Evolutionary conservation across 2,113 vertebrate genomes (phyloP).

Genomic region (Dicrurus megarhynchus): DNA sequence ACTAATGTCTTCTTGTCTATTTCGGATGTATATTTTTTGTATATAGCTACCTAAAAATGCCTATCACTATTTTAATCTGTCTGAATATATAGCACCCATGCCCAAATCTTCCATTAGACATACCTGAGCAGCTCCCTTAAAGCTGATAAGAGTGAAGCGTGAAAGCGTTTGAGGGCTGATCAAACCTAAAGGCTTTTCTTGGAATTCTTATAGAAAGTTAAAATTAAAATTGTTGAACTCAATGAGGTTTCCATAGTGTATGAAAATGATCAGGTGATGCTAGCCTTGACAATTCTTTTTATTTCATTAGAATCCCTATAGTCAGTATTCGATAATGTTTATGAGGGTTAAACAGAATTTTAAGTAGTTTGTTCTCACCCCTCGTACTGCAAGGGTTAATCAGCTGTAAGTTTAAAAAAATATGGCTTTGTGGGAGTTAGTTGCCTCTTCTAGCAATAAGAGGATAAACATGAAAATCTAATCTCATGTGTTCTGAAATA

Average conservation of each 20-base stretch:
- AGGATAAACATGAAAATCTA: background rate
- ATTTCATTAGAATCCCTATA: background rate
- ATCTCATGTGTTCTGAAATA: background rate
- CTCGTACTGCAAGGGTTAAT: background rate
- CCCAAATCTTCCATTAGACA: background rate
- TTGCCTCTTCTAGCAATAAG: background rate
- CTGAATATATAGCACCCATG: background rate
- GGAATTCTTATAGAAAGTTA: background rate
- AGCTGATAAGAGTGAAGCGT: background rate
- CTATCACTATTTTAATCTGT: background rate
- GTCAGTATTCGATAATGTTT: background rate
- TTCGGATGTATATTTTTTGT: background rate
- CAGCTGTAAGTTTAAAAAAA: background rate
- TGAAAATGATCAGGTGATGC: background rate
- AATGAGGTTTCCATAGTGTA: rapidly evolving
- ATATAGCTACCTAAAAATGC: background rate
- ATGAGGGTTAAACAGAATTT: background rate
- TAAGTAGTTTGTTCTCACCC: background rate
- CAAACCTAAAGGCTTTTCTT: background rate
- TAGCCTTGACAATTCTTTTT: background rate
- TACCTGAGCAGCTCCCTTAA: background rate
- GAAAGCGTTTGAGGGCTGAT: background rate
- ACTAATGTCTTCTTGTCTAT: background rate
- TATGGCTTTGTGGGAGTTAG: background rate
- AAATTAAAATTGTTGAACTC: background rate